A percentile compares a stretch with the other conserved stretches of the same genome.
phyloP scores from a whole-genome alignment of 2,888 invertebrate genomes.

The Erynnis tages region DNA sequence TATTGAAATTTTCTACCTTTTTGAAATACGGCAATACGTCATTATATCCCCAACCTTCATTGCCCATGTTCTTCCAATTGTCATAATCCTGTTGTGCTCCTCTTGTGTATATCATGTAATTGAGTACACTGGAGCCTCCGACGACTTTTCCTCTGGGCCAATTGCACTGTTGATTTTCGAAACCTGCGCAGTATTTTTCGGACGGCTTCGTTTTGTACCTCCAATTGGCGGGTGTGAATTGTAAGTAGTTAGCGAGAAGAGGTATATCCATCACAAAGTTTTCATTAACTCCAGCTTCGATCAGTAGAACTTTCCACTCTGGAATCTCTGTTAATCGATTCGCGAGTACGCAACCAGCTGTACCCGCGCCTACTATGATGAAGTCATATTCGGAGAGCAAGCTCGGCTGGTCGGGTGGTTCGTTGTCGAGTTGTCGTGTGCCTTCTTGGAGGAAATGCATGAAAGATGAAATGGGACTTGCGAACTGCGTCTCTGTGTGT shows the following conservation, averaged over 20 bases:
- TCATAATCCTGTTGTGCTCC: constrained; percentile 88
- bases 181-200: constrained; percentile 86
- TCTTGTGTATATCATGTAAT: constrained; percentile 90
- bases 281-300: constrained; percentile 88
- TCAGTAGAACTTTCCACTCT: constrained; percentile 84
- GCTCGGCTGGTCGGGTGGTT: constrained; percentile 76
- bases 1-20: constrained; percentile 87
- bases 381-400: constrained; percentile 86
- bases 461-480: constrained; percentile 72
- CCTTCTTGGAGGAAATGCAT: constrained; percentile 80
- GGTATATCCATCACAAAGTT: constrained; percentile 89
- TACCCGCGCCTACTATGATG: constrained; percentile 89
- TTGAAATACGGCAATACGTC: constrained; percentile 89
- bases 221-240: constrained; percentile 89
- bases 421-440: constrained; percentile 68
- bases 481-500: constrained; percentile 50
- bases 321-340: constrained; percentile 87
- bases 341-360: constrained; percentile 89
- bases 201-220: constrained; percentile 90
- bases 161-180: constrained; percentile 87
- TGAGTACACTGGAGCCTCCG: constrained; percentile 90
- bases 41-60: constrained; percentile 87
- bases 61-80: constrained; percentile 86
- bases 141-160: constrained; percentile 92
- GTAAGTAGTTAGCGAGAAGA: constrained; percentile 86